These are phyloP conservation scores for Dipodomys merriami DNA, from an alignment of 2,113 vertebrate species.

Conservation along the genomic window DNA sequence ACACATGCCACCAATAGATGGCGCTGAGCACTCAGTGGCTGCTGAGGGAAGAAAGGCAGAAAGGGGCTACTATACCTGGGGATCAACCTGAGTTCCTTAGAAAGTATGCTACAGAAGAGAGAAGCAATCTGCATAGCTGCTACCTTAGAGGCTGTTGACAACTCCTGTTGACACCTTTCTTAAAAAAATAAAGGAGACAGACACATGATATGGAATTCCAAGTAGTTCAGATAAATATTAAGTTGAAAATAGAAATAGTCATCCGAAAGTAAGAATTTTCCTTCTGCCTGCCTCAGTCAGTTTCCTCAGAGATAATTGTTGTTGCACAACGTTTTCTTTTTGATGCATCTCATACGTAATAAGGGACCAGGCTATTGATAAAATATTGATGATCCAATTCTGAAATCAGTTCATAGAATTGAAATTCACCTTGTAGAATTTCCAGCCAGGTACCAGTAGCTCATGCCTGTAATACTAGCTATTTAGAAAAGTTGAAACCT, in stretches of 20 bases:
- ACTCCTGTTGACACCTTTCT: background rate
- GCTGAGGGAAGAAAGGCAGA: background rate
- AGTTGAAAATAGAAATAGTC: conserved; percentile 45
- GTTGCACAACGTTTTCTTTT: background rate
- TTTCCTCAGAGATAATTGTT: conserved; percentile 51
- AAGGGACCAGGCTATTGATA: background rate
- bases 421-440: conserved; percentile 7
- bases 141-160: conserved; percentile 2
- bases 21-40: background rate
- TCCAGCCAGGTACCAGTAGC: too few relatives aligned
- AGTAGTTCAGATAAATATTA: background rate
- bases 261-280: conserved; percentile 33
- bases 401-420: background rate
- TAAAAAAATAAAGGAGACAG: background rate
- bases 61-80: background rate
- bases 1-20: background rate
- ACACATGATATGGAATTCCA: conserved; percentile 22
- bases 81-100: background rate
- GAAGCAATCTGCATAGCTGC: background rate
- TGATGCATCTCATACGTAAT: background rate
- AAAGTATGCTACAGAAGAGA: background rate
- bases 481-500: too few relatives aligned
- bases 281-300: background rate
- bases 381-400: background rate
- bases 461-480: too few relatives aligned